A percentile compares a stretch with the other conserved stretches of the same genome.
phyloP scores from a whole-genome alignment of 2,113 vertebrate genomes.

The Pipa parva region DNA sequence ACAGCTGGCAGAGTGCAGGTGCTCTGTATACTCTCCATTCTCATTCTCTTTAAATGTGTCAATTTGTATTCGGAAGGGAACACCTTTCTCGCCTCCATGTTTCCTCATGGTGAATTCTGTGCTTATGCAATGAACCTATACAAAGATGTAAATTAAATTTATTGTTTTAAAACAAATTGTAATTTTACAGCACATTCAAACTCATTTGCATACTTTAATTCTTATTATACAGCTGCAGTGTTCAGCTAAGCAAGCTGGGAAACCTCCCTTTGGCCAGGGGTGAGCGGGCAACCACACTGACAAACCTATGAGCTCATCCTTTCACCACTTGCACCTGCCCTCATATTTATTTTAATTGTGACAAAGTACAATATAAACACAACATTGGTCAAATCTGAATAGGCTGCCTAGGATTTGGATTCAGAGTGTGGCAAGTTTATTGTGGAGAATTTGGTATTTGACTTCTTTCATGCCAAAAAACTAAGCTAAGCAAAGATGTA shows the following conservation, averaged over 20 bases:
- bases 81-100: slow-evolving; percentile 94
- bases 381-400: too few species aligned
- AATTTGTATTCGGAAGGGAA: slow-evolving; percentile 93
- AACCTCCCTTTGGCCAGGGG: too few species aligned
- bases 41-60: slow-evolving; percentile 93
- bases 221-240: too few species aligned
- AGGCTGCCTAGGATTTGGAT: too few species aligned
- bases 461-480: too few species aligned
- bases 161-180: neutral
- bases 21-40: slow-evolving; percentile 87
- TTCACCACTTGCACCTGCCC: neutral
- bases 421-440: too few species aligned
- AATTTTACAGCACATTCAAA: too few species aligned
- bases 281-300: too few species aligned
- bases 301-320: neutral
- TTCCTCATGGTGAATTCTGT: slow-evolving; percentile 98
- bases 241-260: too few species aligned
- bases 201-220: too few species aligned
- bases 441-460: too few species aligned
- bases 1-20: slow-evolving; percentile 94
- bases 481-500: too few species aligned
- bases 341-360: neutral
- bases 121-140: slow-evolving; percentile 94
- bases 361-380: neutral
- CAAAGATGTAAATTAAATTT: neutral